Base-by-base conservation (phyloP, 2,113 vertebrate species). In the Brachypteracias leptosomus region DNA sequence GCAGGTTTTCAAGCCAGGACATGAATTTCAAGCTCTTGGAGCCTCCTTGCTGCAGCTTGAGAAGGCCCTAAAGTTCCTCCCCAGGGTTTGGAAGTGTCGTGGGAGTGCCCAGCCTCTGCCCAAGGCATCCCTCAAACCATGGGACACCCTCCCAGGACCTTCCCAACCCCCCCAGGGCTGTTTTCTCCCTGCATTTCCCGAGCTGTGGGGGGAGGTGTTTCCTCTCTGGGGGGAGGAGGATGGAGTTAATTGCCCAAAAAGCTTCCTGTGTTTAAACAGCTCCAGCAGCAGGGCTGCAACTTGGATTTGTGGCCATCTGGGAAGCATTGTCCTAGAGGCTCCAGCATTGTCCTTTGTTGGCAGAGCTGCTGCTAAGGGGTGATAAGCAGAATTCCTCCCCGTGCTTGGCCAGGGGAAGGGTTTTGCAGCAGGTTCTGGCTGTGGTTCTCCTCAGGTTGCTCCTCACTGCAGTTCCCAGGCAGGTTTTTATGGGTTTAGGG, bases 201-300 rank as follows among this genome's bases (percentile, higher is more conserved):
- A 66, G 77, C 58, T 12, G 33, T 4, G 51, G 78, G 74, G 74
- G 86, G 93, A 51, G 81, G 78, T 52, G 79, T 92, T 94, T 91
- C 93, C 70, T 13, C 25, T 28, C 42, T 11, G 42, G 66, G 33
- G 70, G 91, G 82, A 89, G 84, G 5, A 28, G 66, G 35, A 44
- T 26, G 7, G 49, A 72, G 22, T 85, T 85, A 89, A 92, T 81
- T 73, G 46, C 83, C 82, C 78, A 26, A 44, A 88, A 61, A 85
- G 61, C 76, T 95, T 96, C 95, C 95, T 92, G 92, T 83, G 65
- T 85, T 85, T 44, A 47, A 92, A 47, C 47, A 59, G 57, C 94
- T 92, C 47, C 79, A 15, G 83, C 20, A 4, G 16, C 13, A 26
- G 66, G 79, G 85, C 81, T 63, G 73, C 57, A 26, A 49, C 52